Percentiles rank a stretch among this genome's conserved stretches.
phyloP scores from a whole-genome alignment of 1,140 invertebrate genomes.

The Drosophila nikananu region DNA sequence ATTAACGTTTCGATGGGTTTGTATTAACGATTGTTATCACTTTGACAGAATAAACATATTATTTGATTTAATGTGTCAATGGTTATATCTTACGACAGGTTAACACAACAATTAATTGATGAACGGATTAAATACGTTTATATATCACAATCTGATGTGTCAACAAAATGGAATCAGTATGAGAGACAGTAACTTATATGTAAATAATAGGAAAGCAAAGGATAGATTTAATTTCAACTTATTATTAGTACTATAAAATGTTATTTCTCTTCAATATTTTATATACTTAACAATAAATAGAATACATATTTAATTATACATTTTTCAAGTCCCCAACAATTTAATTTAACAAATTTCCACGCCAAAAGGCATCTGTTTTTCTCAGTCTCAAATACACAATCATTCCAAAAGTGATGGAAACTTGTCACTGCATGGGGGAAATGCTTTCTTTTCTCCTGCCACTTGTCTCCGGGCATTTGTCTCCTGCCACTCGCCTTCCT shows the following conservation, averaged over 20 bases:
- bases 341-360: not conserved
- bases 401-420: slow-evolving; percentile 20
- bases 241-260: not conserved
- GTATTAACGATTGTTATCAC: not conserved
- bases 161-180: not conserved
- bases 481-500: not conserved
- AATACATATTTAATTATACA: no score
- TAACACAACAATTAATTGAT: not conserved
- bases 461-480: not conserved
- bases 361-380: not conserved
- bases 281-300: not conserved
- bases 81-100: not conserved
- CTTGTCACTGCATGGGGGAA: slow-evolving; percentile 30
- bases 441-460: not conserved
- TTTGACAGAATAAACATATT: not conserved
- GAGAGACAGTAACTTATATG: not conserved
- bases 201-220: no score
- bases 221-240: not conserved
- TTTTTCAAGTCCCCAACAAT: not conserved
- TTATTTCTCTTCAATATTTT: not conserved
- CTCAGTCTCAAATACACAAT: not conserved
- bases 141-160: no score
- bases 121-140: no score
- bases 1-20: not conserved
- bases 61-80: not conserved